Conservation (phyloP, 92 coral and sea anemone genomes). For the Zoanthus gigantus region DNA sequence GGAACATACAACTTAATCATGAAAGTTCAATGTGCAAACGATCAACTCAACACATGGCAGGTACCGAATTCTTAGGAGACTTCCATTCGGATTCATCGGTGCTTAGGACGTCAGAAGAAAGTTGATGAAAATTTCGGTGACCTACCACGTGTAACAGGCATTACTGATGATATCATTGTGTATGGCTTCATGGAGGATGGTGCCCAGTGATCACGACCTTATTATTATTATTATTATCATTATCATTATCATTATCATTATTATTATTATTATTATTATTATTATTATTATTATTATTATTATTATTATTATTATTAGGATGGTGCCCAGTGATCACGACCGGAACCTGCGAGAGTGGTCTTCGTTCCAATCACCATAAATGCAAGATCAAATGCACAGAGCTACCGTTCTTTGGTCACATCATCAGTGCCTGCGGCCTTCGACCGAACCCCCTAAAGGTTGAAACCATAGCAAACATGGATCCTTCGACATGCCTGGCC, state of each 20-base stretch:
- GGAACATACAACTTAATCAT: slow-evolving; percentile 65
- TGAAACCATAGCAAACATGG: slow-evolving; percentile 71
- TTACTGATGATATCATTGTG: slow-evolving; percentile 61
- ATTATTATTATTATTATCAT: too few relatives aligned
- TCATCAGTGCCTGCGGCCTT: slow-evolving; percentile 73
- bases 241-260: too few relatives aligned
- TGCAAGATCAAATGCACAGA: slow-evolving; percentile 73
- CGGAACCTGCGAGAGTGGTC: slow-evolving; percentile 69
- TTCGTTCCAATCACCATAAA: slow-evolving; percentile 78
- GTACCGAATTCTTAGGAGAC: slow-evolving; percentile 13
- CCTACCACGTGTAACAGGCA: slow-evolving; percentile 71
- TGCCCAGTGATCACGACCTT: slow-evolving; percentile 49
- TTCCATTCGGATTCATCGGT: slow-evolving; percentile 48
- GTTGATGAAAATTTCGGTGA: slow-evolving; percentile 69
- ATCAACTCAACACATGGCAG: slow-evolving; percentile 3
- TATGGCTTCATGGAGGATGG: slow-evolving; percentile 33
- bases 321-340: slow-evolving; percentile 48
- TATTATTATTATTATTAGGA: too few relatives aligned
- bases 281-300: too few relatives aligned
- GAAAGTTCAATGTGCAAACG: slow-evolving; percentile 16
- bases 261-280: too few relatives aligned
- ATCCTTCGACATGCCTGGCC: slow-evolving; percentile 67
- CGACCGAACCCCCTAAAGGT: slow-evolving; percentile 67
- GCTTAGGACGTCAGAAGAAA: slow-evolving; percentile 67
- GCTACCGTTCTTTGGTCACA: slow-evolving; percentile 78